A percentile compares a stretch with the other conserved stretches of the same genome.
Evolutionary conservation across 37 sponge, comb jelly and placozoan genomes (phyloP).

Genomic region (Sycon ciliatum): DNA sequence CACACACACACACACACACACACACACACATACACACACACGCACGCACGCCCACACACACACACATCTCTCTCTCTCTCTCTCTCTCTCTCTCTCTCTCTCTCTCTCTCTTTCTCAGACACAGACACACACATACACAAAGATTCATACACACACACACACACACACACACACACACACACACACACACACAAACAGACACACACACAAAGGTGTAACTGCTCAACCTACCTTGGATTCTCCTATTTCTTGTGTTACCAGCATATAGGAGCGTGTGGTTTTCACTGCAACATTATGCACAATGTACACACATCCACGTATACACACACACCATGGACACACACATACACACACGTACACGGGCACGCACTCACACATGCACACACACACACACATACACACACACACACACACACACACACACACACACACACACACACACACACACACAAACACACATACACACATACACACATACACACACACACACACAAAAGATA

Average conservation of each 20-base stretch:
- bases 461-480: slow-evolving; percentile 24
- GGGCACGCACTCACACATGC: slow-evolving; percentile 12
- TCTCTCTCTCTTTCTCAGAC: not conserved
- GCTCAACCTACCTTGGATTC: not conserved
- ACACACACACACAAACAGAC: too few relatives aligned
- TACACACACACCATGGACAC: too few relatives aligned
- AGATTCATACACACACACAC: slow-evolving; percentile 5
- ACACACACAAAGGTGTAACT: not conserved
- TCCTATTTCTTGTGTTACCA: too few relatives aligned
- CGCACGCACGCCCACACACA: slow-evolving; percentile 5
- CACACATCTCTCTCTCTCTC: slow-evolving; percentile 5
- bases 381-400: not conserved
- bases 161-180: slow-evolving; percentile 23
- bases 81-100: too few relatives aligned
- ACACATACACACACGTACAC: not conserved
- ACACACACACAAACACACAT: not conserved
- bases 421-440: slow-evolving; percentile 11
- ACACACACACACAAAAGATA: slow-evolving; percentile 21
- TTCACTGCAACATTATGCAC: too few relatives aligned
- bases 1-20: slow-evolving; percentile 1
- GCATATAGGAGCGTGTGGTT: too few relatives aligned
- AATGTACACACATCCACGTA: not conserved
- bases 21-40: slow-evolving; percentile 23
- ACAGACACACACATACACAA: slow-evolving; percentile 14
- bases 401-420: not conserved